Percentiles rank a stretch among this genome's conserved stretches.
Conservation (phyloP, 2,113 vertebrate genomes). For the Gavia stellata region DNA sequence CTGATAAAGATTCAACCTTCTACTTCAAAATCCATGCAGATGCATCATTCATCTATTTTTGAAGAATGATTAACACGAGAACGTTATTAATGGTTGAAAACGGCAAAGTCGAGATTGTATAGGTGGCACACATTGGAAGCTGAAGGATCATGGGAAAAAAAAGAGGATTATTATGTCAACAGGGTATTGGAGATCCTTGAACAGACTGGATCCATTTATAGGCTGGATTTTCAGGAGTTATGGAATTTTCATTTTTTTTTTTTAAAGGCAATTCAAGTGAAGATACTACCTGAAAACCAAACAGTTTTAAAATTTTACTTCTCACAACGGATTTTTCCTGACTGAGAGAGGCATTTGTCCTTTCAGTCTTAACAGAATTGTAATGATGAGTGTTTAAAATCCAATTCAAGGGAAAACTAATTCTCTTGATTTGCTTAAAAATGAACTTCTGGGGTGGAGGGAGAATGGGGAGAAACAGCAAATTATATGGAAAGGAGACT, state of each 20-base stretch:
- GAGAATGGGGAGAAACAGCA: not conserved
- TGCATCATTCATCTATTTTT: not conserved
- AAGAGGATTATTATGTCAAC: not conserved
- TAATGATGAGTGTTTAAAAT: constrained; percentile 5
- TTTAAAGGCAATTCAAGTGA: not conserved
- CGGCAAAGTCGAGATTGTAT: not conserved
- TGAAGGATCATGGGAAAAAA: not conserved
- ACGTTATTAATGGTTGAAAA: not conserved
- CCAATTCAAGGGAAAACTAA: not conserved
- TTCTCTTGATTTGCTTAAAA: constrained; percentile 6
- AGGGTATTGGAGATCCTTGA: not conserved
- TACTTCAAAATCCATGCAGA: not conserved
- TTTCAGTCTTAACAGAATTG: not conserved
- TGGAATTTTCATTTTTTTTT: not conserved
- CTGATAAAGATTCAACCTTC: not conserved
- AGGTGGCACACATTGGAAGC: not conserved
- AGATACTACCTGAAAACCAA: not conserved
- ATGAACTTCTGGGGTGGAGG: not conserved
- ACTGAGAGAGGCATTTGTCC: not conserved
- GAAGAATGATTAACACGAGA: not conserved
- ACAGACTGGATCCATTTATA: not conserved
- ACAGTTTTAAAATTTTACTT: not conserved
- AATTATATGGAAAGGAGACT: not conserved
- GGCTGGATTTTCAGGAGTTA: not conserved
- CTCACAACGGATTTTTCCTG: not conserved